Evolutionary conservation across 2,888 invertebrate species (phyloP).

Genomic region (Aricia artaxerxes): DNA sequence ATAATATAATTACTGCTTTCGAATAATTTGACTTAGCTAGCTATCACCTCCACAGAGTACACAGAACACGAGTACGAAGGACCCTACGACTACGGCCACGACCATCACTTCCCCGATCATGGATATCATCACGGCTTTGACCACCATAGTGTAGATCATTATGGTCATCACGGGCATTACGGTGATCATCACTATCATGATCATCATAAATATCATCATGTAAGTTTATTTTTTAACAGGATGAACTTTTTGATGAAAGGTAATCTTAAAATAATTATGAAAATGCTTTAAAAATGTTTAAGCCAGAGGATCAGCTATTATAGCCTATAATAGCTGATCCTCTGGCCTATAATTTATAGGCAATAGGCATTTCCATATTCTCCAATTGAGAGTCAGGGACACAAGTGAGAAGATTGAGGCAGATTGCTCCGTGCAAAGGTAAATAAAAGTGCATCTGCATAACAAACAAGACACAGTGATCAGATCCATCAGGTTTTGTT

Average conservation of each 20-base stretch:
- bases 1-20: too few relatives aligned
- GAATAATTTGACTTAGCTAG: neutral
- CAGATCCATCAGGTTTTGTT: neutral
- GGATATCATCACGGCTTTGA: slow-evolving; percentile 47
- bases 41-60: slow-evolving; percentile 52
- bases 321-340: too few relatives aligned
- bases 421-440: neutral
- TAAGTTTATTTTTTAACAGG: slow-evolving; percentile 49
- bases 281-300: neutral
- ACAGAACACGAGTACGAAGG: slow-evolving; percentile 64
- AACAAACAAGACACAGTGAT: slow-evolving; percentile 15
- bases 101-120: slow-evolving; percentile 52
- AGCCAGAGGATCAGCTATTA: neutral
- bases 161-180: slow-evolving; percentile 43
- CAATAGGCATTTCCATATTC: neutral
- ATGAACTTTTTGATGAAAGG: too few relatives aligned
- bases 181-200: slow-evolving; percentile 44
- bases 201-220: slow-evolving; percentile 39
- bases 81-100: slow-evolving; percentile 52
- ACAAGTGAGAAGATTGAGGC: slow-evolving; percentile 1
- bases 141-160: slow-evolving; percentile 45
- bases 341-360: too few relatives aligned
- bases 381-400: slow-evolving; percentile 3
- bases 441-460: slow-evolving; percentile 13
- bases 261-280: too few relatives aligned